phyloP scores from a whole-genome alignment of 2,888 invertebrate genomes.

The Auanema freiburgensis region DNA sequence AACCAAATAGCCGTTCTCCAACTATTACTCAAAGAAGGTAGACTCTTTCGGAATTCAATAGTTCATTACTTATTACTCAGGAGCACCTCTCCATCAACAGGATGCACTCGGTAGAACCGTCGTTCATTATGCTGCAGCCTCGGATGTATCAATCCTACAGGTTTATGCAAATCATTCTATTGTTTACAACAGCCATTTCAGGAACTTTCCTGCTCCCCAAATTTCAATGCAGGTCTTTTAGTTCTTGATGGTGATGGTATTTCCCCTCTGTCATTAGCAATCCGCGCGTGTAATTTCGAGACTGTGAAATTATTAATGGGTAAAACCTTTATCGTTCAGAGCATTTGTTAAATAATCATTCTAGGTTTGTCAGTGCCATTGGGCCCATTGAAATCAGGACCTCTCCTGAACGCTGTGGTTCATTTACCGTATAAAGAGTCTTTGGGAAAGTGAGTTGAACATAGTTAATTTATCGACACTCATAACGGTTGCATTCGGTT shows the following conservation, averaged over 20 bases:
- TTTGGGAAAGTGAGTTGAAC: constrained; percentile 5
- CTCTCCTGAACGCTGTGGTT: constrained; percentile 19
- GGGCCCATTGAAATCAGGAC: constrained; percentile 18
- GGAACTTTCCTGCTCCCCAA: constrained; percentile 18
- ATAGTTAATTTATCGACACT: background rate
- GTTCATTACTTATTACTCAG: background rate
- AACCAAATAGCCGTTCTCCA: constrained; percentile 16
- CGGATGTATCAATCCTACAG: constrained; percentile 14
- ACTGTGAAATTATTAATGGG: constrained; percentile 20
- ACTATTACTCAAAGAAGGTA: constrained; percentile 17
- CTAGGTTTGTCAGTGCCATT: constrained; percentile 18
- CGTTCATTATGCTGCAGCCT: constrained; percentile 19
- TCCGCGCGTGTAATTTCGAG: constrained; percentile 17
- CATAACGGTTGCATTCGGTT: background rate
- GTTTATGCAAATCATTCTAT: no score
- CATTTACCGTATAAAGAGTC: constrained; percentile 13
- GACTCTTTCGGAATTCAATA: background rate
- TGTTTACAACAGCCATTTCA: no score
- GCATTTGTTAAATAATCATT: background rate
- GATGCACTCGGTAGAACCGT: constrained; percentile 21
- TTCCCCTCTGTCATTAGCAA: constrained; percentile 18
- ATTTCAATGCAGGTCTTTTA: constrained; percentile 17
- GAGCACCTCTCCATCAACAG: constrained; percentile 18
- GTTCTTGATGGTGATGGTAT: constrained; percentile 17
- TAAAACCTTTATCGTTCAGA: constrained; percentile 1